phyloP scores from a whole-genome alignment of 2,888 invertebrate species.

The Ochropleura plecta region DNA sequence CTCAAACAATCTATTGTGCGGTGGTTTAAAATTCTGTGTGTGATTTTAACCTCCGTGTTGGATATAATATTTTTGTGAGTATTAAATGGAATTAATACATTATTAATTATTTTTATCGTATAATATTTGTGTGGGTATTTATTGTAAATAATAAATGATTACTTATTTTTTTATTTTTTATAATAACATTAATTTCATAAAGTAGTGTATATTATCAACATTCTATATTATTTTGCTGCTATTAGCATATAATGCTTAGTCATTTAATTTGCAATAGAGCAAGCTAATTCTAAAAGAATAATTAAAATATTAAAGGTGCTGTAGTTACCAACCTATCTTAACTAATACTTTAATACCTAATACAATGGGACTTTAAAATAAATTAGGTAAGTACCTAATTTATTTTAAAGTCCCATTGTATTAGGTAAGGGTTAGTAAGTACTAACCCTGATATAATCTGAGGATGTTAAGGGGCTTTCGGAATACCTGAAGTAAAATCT shows the following conservation, averaged over 20 bases:
- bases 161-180: too few species aligned
- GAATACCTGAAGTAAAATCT: background rate
- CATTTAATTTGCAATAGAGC: background rate
- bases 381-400: background rate
- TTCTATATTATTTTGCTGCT: background rate
- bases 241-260: background rate
- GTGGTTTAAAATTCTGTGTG: conserved; percentile 40
- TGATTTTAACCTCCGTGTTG: conserved; percentile 20
- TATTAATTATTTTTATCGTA: too few species aligned
- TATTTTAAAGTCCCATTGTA: background rate
- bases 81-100: background rate
- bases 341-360: too few species aligned
- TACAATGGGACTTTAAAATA: background rate
- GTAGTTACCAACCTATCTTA: background rate
- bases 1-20: conserved; percentile 42
- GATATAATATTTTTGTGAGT: conserved; percentile 49
- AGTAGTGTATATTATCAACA: background rate
- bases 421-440: too few species aligned
- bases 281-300: background rate
- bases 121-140: too few species aligned
- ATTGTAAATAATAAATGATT: too few species aligned
- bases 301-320: background rate
- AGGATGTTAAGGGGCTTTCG: conserved; percentile 8
- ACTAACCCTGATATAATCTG: conserved; percentile 16
- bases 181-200: too few species aligned